phyloP scores from a whole-genome alignment of 2,113 vertebrate species.

The Mandrillus leucophaeus region DNA sequence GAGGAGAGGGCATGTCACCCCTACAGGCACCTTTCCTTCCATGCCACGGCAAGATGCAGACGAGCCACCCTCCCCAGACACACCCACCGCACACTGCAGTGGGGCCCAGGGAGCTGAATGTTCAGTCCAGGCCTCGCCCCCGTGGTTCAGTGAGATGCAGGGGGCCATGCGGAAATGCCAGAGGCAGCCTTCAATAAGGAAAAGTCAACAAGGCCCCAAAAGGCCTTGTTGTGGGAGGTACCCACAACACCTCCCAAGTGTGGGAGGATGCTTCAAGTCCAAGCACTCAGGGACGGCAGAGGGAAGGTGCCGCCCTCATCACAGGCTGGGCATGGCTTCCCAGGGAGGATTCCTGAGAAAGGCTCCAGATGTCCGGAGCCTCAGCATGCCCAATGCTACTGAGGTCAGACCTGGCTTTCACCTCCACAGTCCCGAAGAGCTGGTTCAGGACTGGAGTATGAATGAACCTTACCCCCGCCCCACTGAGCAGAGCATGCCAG shows the following conservation, averaged over 20 bases:
- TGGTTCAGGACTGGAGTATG: background rate
- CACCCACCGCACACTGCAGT: accelerated
- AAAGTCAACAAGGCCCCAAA: accelerated
- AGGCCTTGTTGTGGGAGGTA: too few species aligned
- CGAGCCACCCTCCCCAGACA: background rate
- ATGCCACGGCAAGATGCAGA: background rate
- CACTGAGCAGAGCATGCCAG: background rate
- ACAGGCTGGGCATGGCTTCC: background rate
- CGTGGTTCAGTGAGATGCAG: accelerated
- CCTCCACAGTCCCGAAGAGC: background rate
- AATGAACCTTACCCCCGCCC: accelerated
- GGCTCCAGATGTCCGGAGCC: background rate
- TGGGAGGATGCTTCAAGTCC: accelerated
- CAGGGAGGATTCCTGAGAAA: background rate
- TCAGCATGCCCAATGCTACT: too few species aligned
- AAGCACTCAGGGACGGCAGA: accelerated
- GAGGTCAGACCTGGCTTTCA: background rate
- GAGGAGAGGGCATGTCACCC: too few species aligned
- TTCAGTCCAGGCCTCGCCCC: background rate
- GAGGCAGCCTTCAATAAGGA: accelerated
- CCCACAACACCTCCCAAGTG: too few species aligned
- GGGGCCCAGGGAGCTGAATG: accelerated
- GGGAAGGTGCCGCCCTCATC: background rate
- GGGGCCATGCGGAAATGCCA: background rate
- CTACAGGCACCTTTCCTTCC: too few species aligned